Percentiles rank a stretch among this genome's conserved stretches.
Conservation (phyloP, 2,797 vertebrate species). For the Chelmon rostratus region DNA sequence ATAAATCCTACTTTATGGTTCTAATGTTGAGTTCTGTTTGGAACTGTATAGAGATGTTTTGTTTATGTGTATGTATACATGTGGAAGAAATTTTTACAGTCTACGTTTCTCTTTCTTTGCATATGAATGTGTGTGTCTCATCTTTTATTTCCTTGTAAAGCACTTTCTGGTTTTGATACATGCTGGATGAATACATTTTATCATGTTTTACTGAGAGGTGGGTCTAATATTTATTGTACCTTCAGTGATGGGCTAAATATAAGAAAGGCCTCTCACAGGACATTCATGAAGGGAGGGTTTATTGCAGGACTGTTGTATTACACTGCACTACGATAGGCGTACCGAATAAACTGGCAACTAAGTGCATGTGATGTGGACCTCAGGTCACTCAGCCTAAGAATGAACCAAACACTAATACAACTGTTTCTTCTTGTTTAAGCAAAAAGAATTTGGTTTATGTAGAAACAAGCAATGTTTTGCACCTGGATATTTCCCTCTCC, state of each 20-base stretch:
- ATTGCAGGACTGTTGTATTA: neutral
- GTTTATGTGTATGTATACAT: neutral
- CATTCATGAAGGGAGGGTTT: neutral
- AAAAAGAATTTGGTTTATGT: slow-evolving; percentile 92
- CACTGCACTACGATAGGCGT: neutral
- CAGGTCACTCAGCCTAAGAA: slow-evolving; percentile 67
- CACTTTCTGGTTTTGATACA: neutral
- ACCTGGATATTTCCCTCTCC: slow-evolving; percentile 88
- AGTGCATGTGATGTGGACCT: slow-evolving; percentile 15
- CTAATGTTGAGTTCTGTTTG: slow-evolving; percentile 2
- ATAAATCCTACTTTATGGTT: neutral
- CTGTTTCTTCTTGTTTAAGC: slow-evolving; percentile 87
- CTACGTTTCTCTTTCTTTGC: neutral
- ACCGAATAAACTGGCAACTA: slow-evolving; percentile 14
- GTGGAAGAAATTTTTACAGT: neutral
- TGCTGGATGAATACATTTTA: neutral
- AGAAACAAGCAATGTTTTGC: slow-evolving; percentile 93
- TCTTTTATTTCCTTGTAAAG: neutral
- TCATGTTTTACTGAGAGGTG: slow-evolving; percentile 3
- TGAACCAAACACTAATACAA: slow-evolving; percentile 87
- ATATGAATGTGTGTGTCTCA: neutral
- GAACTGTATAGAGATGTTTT: neutral
- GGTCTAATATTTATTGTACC: neutral
- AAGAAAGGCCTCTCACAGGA: neutral
- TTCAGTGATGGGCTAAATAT: neutral